These are phyloP conservation scores for Cyanocitta stelleri DNA, from an alignment of 2,113 vertebrate species.

Conservation along the genomic window DNA sequence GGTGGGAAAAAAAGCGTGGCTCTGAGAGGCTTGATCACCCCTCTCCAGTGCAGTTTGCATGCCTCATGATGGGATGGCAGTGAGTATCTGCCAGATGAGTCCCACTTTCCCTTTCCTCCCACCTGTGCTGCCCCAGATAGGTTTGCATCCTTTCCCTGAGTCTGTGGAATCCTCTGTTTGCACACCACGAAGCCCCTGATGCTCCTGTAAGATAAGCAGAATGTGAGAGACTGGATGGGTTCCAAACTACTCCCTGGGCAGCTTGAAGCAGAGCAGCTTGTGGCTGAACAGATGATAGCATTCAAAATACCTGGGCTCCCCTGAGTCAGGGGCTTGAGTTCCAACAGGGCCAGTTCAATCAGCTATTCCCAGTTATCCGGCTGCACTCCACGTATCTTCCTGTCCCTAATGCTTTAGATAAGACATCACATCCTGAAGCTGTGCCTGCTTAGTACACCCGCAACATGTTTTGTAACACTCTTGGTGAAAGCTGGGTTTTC, in stretches of 20 bases:
- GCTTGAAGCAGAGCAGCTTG: neutral
- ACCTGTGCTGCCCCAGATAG: neutral
- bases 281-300: neutral
- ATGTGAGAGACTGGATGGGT: neutral
- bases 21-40: fast-evolving
- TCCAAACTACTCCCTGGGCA: neutral
- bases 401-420: neutral
- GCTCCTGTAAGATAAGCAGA: neutral
- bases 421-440: neutral
- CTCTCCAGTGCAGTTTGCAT: neutral
- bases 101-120: neutral
- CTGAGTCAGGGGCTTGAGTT: neutral
- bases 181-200: neutral
- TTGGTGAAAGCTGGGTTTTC: neutral
- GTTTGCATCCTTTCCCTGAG: neutral
- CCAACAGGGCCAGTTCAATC: neutral
- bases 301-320: neutral
- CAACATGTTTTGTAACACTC: neutral
- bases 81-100: neutral
- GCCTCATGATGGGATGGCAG: neutral
- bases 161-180: neutral
- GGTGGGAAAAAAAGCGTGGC: neutral
- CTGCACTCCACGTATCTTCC: neutral
- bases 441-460: neutral
- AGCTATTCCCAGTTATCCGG: neutral